Percentiles rank a stretch among this genome's conserved stretches.
These are phyloP conservation scores for Echinops telfairi DNA, from an alignment of 2,113 vertebrate genomes.

Conservation along the genomic window DNA sequence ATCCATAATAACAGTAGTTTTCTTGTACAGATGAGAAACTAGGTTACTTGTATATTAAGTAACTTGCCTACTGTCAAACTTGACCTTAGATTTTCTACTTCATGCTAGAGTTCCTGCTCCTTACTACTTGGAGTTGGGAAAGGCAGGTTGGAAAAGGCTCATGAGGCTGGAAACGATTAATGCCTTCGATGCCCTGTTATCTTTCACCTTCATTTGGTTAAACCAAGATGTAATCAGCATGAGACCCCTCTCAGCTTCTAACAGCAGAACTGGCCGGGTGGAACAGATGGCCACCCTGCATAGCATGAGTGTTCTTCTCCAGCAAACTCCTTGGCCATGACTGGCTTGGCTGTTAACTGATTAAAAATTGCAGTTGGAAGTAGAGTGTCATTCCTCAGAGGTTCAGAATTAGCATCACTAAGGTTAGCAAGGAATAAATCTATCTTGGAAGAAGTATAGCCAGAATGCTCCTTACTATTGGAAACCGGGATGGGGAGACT, in stretches of 20 bases:
- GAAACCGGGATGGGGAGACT: not conserved
- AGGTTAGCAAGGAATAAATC: not conserved
- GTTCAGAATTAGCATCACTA: constrained; percentile 33
- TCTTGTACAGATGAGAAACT: not conserved
- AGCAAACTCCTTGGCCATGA: not conserved
- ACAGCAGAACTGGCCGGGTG: constrained; percentile 36
- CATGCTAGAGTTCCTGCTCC: not conserved
- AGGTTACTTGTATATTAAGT: not conserved
- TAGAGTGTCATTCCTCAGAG: constrained; percentile 28
- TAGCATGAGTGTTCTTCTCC: not conserved
- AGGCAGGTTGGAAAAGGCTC: not conserved
- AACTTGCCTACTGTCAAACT: not conserved
- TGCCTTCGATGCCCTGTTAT: not conserved
- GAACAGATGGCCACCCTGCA: constrained; percentile 57
- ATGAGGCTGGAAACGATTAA: not conserved
- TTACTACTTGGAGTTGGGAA: not conserved
- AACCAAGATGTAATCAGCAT: constrained; percentile 10
- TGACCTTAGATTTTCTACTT: not conserved
- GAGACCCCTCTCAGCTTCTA: not conserved
- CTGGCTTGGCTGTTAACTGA: constrained; percentile 2
- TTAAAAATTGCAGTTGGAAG: constrained; percentile 12
- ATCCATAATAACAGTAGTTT: not conserved
- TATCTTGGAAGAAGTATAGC: not conserved
- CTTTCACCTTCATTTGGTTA: not conserved
- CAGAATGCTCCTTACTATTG: not conserved